Evolutionary conservation across 2,888 invertebrate species (phyloP).

Genomic region (Scaptomyza polygonia): DNA sequence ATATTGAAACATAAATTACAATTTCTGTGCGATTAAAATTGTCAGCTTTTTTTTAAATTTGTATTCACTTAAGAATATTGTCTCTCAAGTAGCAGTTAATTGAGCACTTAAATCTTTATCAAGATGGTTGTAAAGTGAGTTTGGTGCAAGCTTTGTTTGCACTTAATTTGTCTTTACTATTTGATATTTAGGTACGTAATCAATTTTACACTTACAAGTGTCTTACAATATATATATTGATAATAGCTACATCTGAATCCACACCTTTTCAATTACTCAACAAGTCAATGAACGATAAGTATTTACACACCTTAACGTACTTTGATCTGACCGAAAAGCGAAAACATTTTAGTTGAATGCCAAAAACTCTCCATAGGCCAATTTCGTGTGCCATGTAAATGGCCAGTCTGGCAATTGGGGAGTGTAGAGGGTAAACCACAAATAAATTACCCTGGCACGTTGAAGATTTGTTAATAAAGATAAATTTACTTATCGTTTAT

Average conservation of each 20-base stretch:
- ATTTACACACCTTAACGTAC: constrained; percentile 13
- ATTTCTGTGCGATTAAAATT: too few relatives aligned
- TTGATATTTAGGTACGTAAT: neutral
- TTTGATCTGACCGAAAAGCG: constrained; percentile 18
- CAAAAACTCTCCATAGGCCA: constrained; percentile 31
- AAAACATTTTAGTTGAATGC: constrained; percentile 15
- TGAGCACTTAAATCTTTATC: too few relatives aligned
- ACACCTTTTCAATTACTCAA: constrained; percentile 15
- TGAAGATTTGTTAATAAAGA: constrained; percentile 78
- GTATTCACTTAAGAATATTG: too few relatives aligned
- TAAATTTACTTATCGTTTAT: constrained; percentile 78
- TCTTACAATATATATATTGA: neutral
- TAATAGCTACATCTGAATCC: neutral
- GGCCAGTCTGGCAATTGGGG: constrained; percentile 29
- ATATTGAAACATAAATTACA: too few relatives aligned
- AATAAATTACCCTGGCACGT: constrained; percentile 73
- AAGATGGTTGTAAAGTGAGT: too few relatives aligned
- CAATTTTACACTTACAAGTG: neutral
- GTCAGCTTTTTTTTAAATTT: too few relatives aligned
- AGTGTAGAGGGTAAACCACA: constrained; percentile 50
- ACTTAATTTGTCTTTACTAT: too few relatives aligned
- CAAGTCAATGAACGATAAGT: constrained; percentile 1
- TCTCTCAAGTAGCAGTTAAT: too few relatives aligned
- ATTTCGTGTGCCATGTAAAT: constrained; percentile 58
- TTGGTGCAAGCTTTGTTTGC: too few relatives aligned